Evolutionary conservation across 2,888 invertebrate genomes (phyloP).

Genomic region (Tethea ocularis): DNA sequence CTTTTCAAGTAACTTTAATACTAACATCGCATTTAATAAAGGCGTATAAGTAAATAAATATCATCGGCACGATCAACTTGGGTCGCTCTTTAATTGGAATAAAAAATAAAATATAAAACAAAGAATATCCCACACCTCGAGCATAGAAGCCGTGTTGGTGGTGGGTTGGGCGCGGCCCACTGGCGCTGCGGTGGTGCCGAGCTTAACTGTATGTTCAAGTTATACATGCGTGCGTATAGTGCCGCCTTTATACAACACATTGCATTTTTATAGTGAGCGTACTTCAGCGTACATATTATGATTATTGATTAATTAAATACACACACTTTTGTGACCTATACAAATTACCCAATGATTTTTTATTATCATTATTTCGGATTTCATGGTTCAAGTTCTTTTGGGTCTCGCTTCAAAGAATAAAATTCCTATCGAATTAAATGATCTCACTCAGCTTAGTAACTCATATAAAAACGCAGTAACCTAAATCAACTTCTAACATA

Average conservation of each 20-base stretch:
- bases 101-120: not conserved
- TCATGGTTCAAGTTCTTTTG: no score
- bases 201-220: slow-evolving; percentile 3
- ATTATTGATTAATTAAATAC: not conserved
- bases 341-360: no score
- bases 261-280: slow-evolving; percentile 5
- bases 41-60: not conserved
- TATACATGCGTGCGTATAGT: slow-evolving; percentile 4
- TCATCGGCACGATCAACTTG: not conserved
- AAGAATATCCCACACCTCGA: slow-evolving; percentile 32
- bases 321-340: not conserved
- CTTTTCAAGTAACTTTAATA: not conserved
- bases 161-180: slow-evolving; percentile 42
- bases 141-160: slow-evolving; percentile 33
- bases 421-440: no score
- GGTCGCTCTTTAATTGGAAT: slow-evolving; percentile 7
- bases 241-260: slow-evolving; percentile 5
- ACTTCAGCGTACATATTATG: not conserved
- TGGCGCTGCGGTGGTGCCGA: slow-evolving; percentile 13
- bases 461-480: not conserved
- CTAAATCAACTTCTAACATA: not conserved
- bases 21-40: not conserved
- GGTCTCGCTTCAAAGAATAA: no score
- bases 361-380: no score
- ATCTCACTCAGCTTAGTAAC: not conserved